These are phyloP conservation scores for Stigmatopora argus DNA, from an alignment of 2,113 vertebrate genomes.

Conservation along the genomic window DNA sequence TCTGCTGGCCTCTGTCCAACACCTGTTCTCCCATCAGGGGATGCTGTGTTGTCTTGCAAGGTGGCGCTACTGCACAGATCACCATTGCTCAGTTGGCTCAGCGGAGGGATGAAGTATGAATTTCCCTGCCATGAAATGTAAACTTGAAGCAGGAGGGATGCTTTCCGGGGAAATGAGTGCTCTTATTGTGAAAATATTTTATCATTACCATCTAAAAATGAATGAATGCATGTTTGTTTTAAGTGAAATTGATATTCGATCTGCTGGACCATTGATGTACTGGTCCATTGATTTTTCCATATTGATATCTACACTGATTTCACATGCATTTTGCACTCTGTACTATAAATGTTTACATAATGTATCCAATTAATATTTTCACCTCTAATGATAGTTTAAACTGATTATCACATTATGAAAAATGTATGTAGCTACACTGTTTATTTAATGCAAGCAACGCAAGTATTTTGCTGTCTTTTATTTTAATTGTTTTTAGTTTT, in stretches of 20 bases:
- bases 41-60: conserved; percentile 70
- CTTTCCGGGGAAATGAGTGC: conserved; percentile 14
- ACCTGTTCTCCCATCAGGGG: conserved; percentile 72
- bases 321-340: not conserved
- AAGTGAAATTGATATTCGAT: not conserved
- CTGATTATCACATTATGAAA: not conserved
- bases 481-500: too few relatives aligned
- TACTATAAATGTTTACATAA: not conserved
- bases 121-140: conserved; percentile 41
- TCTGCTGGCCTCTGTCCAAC: conserved; percentile 69
- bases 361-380: not conserved
- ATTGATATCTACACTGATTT: not conserved
- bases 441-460: too few relatives aligned
- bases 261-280: not conserved
- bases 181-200: not conserved
- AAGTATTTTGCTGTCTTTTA: too few relatives aligned
- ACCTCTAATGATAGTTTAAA: not conserved
- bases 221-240: not conserved
- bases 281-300: too few relatives aligned
- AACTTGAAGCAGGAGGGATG: conserved; percentile 49
- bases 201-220: too few relatives aligned
- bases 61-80: conserved; percentile 67
- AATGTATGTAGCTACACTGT: not conserved
- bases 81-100: conserved; percentile 57
- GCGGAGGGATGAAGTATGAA: conserved; percentile 56